phyloP scores from a whole-genome alignment of 1,140 invertebrate species.

The Papilio aristodemus region DNA sequence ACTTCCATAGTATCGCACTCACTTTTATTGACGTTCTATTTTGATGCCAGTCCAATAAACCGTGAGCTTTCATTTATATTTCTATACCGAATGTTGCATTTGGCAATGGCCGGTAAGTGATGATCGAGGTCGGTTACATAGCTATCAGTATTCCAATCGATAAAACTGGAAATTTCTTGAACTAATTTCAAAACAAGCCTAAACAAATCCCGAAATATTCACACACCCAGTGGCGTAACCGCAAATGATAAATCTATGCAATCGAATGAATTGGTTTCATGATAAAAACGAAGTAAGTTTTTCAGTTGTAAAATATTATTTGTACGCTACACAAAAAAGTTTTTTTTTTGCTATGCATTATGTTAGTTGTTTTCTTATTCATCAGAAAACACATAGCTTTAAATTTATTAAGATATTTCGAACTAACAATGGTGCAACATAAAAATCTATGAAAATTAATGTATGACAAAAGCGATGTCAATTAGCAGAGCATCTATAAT shows the following conservation, averaged over 20 bases:
- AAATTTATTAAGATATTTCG: too few species aligned
- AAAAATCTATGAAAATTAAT: too few species aligned
- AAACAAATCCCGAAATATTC: slow-evolving; percentile 6
- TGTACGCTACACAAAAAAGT: too few species aligned
- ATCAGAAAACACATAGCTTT: too few species aligned
- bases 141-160: background rate
- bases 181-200: background rate
- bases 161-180: slow-evolving; percentile 1
- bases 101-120: slow-evolving; percentile 20
- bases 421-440: too few species aligned
- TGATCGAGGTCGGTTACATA: slow-evolving; percentile 8
- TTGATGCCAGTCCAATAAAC: background rate
- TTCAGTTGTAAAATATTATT: too few species aligned
- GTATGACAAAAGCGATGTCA: too few species aligned
- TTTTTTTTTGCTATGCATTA: too few species aligned
- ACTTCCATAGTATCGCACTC: background rate
- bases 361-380: too few species aligned
- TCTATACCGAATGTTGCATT: slow-evolving; percentile 7
- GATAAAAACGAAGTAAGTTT: too few species aligned
- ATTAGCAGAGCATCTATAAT: too few species aligned
- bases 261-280: too few species aligned
- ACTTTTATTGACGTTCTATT: slow-evolving; percentile 10
- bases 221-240: background rate
- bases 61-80: slow-evolving; percentile 12
- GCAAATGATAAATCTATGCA: background rate